These are phyloP conservation scores for Euproctis similis DNA, from an alignment of 2,888 invertebrate genomes.

Conservation along the genomic window DNA sequence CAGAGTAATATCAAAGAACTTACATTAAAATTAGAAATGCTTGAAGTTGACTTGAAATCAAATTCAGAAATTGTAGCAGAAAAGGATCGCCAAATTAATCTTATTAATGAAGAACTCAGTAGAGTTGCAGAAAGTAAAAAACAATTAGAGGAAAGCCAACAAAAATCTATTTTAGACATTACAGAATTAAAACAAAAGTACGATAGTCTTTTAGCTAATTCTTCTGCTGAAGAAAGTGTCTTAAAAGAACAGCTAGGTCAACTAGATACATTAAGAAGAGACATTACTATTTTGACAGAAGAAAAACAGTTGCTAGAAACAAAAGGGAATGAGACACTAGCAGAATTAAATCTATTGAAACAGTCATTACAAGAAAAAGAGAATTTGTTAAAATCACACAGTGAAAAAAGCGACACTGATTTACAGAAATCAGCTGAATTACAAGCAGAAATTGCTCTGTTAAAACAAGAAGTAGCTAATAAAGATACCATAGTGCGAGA, in stretches of 20 bases:
- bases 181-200: constrained; percentile 57
- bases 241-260: constrained; percentile 54
- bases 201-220: constrained; percentile 56
- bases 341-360: constrained; percentile 39
- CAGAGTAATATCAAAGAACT: constrained; percentile 56
- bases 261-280: constrained; percentile 49
- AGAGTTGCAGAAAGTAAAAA: constrained; percentile 59
- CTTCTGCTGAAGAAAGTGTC: constrained; percentile 56
- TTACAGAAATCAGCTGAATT: constrained; percentile 28
- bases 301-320: constrained; percentile 49
- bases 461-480: constrained; percentile 39
- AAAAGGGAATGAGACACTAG: constrained; percentile 38
- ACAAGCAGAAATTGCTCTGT: constrained; percentile 41
- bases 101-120: constrained; percentile 51
- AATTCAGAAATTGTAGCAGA: constrained; percentile 59
- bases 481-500: constrained; percentile 42
- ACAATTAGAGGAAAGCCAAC: constrained; percentile 65
- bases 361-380: constrained; percentile 51
- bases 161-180: constrained; percentile 46
- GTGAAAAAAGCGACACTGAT: constrained; percentile 40
- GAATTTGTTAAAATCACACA: constrained; percentile 42
- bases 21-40: constrained; percentile 58
- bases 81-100: constrained; percentile 64
- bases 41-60: constrained; percentile 63
- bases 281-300: constrained; percentile 43